Conservation (phyloP, 2,888 invertebrate genomes). For the Ramazzottius varieornatus region DNA sequence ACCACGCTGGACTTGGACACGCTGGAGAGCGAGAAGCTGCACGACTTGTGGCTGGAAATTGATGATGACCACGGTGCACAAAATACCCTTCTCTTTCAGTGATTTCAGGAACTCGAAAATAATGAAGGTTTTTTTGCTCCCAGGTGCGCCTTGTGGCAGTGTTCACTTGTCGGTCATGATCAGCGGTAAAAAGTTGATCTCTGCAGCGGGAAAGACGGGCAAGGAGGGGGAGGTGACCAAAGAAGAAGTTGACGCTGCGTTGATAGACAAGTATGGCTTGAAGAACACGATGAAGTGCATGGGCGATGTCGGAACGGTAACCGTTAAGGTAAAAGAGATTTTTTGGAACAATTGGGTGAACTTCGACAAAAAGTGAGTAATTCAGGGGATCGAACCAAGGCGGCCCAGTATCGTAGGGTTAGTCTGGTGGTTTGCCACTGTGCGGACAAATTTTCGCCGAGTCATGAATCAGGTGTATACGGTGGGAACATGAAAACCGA, state of each 20-base stretch:
- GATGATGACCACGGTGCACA: conserved; percentile 47
- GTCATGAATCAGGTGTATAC: neutral
- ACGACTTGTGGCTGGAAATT: conserved; percentile 58
- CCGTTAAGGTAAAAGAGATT: neutral
- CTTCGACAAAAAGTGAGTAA: too few species aligned
- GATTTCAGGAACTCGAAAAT: too few species aligned
- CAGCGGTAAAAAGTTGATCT: neutral
- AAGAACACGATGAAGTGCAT: neutral
- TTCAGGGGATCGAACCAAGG: too few species aligned
- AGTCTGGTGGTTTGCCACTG: too few species aligned
- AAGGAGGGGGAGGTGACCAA: neutral
- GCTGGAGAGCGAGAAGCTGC: conserved; percentile 65
- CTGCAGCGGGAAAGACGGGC: neutral
- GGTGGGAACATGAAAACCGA: neutral
- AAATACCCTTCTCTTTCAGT: too few species aligned
- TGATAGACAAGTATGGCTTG: neutral
- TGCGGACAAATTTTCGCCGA: neutral
- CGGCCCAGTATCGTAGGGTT: too few species aligned
- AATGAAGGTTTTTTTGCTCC: too few species aligned
- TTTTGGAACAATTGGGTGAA: too few species aligned
- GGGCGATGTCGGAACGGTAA: neutral
- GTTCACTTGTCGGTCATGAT: neutral
- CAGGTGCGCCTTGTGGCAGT: neutral
- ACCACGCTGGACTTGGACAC: conserved; percentile 49
- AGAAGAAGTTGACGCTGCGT: neutral